These are phyloP conservation scores for Paramuricea clavata DNA, from an alignment of 92 coral and sea anemone species.

Conservation along the genomic window DNA sequence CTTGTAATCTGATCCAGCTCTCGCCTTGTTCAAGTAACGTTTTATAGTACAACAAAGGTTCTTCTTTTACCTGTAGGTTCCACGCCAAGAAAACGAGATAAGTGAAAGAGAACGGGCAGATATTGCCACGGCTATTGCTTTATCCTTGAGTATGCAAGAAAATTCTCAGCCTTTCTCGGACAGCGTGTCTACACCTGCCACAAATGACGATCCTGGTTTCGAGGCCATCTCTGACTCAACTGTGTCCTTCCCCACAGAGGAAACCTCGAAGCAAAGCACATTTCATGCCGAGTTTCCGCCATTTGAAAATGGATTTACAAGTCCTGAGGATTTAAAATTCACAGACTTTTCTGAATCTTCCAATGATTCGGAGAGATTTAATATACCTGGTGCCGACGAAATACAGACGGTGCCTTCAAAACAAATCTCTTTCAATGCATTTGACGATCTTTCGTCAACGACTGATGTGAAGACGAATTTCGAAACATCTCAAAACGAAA, in stretches of 20 bases:
- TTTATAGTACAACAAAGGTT: not conserved
- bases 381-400: not conserved
- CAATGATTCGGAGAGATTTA: not conserved
- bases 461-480: not conserved
- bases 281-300: conserved; percentile 36
- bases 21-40: not conserved
- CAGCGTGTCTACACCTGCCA: not conserved
- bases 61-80: not conserved
- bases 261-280: conserved; percentile 8
- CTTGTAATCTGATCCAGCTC: too few species aligned
- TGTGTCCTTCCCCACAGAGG: not conserved
- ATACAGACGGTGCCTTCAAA: not conserved
- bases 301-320: conserved; percentile 32
- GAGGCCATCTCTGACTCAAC: conserved; percentile 30
- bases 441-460: not conserved
- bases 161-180: conserved; percentile 20
- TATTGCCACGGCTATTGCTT: conserved; percentile 1
- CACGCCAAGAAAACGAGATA: not conserved
- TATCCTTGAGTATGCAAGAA: not conserved
- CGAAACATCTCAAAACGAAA: not conserved
- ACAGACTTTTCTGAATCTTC: not conserved
- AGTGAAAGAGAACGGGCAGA: not conserved
- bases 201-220: conserved; percentile 26
- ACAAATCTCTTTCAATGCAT: not conserved
- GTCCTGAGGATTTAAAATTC: not conserved